Base-by-base conservation (phyloP, 2,888 invertebrate species). In the Spilosoma lubricipeda region DNA sequence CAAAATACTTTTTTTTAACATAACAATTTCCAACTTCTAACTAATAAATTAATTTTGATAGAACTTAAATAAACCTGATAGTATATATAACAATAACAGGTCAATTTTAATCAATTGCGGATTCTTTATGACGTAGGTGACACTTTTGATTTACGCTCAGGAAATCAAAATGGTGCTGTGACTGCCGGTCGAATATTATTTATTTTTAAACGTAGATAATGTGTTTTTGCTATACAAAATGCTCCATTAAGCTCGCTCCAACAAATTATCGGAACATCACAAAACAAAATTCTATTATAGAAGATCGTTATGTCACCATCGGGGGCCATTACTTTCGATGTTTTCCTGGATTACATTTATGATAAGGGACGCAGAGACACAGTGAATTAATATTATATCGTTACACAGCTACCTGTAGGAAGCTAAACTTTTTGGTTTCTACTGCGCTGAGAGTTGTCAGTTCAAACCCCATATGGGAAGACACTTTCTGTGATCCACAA, bases 211-310 rank as follows among this genome's bases (percentile, higher is more conserved):
- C 42, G 27, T 7, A n/a, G n/a, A n/a, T n/a, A 36, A 39, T 65
- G 18, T 52, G 15, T 42, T 70, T 69, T 66, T 70, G 15, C 39
- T 33, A 59, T 13, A 36, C 65, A 42, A 73, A 73, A 45, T 52
- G 73, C 23, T 63, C 52, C 33, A 36, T 73, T 71, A 72, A 73
- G 71, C 67, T 72, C 70, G 63, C 13, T 66, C 36, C 33, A 65
- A 76, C 72, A 81, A 81, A 77, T 81, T 83, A 76, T 70, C 64
- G 75, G 72, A 67, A 77, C 77, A 76, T 84, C 80, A 84, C 83
- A 84, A 79, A 80, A 80, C 77, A 81, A 82, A 83, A 82, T 87
- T 85, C 83, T 82, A 86, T 88, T 87, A 87, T 81, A 82, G 69
- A 74, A 27, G 67, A 74, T 68, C 73, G 81, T 84, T 89, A 88